Base-by-base conservation (phyloP, 2,888 invertebrate species). In the Tenodera sinensis region DNA sequence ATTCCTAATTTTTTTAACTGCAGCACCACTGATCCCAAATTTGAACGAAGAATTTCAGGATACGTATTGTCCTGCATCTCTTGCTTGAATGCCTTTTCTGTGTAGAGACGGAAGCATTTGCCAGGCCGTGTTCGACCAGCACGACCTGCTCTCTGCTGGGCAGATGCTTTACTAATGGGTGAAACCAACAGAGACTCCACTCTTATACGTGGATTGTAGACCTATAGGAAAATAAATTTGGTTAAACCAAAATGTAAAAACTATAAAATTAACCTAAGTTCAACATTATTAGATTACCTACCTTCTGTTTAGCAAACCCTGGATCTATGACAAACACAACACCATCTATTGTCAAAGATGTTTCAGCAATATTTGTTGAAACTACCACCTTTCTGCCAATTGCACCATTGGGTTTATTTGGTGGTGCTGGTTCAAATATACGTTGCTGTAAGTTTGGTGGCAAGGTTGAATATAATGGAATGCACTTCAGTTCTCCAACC, bases 61-160 rank as follows among this genome's bases (percentile, higher is more conserved):
- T 99, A 99, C 0, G 99, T 99, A 92, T 99, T 99, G 91, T 99
- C 99, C 92, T 99, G 99, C 99, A 99, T 99, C 93, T 99, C 99
- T 92, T 97, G 96, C 92, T 97, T 97, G 93, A 98, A 99, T 0
- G 98, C 98, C 92, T 98, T 98, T 93, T 98, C 99, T 0, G 99
- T 99, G 93, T 99, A 98, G 0, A 98, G 94, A 83, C 98, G 94
- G 95, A 99, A 99, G 94, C 99, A 99, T 93, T 99, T 99, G 47
- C 99, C 99, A 0, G 99, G 99, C 83, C 97, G 95, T n/a, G 99
- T 99, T 92, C 99, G 95, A 0, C 99, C 99, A 3, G 99, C 99
- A 91, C 99, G 96, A 83, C 99, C 99, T 0, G 99, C 99, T 91
- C 99, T 94, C 93, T 99, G 99, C 93, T 99, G 99, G 0, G 99